Evolutionary conservation across 2,797 vertebrate genomes (phyloP).

Genomic region (Babyrousa celebensis): DNA sequence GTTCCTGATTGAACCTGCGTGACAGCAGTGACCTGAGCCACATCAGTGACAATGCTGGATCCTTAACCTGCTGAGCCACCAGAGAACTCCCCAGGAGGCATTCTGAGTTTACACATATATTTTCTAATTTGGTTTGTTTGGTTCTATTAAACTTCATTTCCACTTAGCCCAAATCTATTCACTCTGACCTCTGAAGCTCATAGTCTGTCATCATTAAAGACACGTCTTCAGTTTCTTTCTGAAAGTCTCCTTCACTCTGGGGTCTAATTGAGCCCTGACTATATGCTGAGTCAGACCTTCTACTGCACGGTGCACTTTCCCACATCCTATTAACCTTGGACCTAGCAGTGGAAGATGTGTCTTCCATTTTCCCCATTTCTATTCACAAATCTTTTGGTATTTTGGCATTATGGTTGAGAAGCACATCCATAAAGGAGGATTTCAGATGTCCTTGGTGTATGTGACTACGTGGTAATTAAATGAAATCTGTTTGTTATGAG

Average conservation of each 20-base stretch:
- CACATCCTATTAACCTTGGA: background rate
- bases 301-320: background rate
- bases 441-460: background rate
- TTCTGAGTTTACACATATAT: background rate
- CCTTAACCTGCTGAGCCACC: too few species aligned
- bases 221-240: background rate
- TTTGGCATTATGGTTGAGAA: background rate
- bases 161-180: background rate
- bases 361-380: background rate
- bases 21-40: too few species aligned
- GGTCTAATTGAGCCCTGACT: background rate
- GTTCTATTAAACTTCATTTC: background rate
- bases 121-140: background rate
- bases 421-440: background rate
- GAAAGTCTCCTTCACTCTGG: background rate
- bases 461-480: background rate
- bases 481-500: background rate
- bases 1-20: too few species aligned
- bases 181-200: background rate
- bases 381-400: background rate
- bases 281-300: background rate
- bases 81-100: too few species aligned
- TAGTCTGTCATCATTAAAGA: background rate
- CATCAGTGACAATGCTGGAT: too few species aligned
- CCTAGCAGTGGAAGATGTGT: background rate